Percentiles rank a stretch among this genome's conserved stretches.
These are phyloP conservation scores for Noctilio leporinus DNA, from an alignment of 2,113 vertebrate species.

Conservation along the genomic window DNA sequence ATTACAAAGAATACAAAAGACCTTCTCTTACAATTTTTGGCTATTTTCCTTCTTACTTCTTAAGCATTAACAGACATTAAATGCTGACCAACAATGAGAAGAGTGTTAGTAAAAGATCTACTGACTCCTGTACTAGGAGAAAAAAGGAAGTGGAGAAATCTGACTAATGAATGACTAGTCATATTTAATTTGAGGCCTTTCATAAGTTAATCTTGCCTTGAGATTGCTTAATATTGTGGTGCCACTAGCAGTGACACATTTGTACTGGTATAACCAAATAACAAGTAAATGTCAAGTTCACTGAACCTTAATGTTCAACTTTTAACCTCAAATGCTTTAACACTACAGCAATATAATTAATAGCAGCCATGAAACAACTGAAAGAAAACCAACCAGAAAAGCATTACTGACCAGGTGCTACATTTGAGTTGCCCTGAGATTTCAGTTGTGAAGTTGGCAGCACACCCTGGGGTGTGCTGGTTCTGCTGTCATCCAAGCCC, in stretches of 20 bases:
- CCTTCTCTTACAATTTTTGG: background rate
- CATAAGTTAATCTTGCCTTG: background rate
- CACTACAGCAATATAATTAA: background rate
- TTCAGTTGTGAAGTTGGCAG: slow-evolving; percentile 86
- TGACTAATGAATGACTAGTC: background rate
- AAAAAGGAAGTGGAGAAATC: background rate
- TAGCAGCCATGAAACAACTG: background rate
- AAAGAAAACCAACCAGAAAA: slow-evolving; percentile 49
- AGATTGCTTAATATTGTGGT: background rate
- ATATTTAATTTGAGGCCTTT: background rate
- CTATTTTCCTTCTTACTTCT: background rate
- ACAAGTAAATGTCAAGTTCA: background rate
- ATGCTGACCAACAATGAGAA: background rate
- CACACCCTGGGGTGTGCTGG: slow-evolving; percentile 94
- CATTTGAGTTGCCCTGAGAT: slow-evolving; percentile 82
- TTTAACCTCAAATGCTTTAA: background rate
- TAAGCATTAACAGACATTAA: background rate
- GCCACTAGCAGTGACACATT: background rate
- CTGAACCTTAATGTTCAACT: background rate
- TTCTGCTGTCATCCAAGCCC: slow-evolving; percentile 94
- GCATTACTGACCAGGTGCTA: slow-evolving; percentile 84
- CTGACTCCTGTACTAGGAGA: background rate
- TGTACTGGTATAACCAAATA: background rate
- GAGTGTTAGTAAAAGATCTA: background rate
- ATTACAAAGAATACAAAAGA: background rate